Conservation (phyloP, 2,888 invertebrate species). For the Polietes domitor region DNA sequence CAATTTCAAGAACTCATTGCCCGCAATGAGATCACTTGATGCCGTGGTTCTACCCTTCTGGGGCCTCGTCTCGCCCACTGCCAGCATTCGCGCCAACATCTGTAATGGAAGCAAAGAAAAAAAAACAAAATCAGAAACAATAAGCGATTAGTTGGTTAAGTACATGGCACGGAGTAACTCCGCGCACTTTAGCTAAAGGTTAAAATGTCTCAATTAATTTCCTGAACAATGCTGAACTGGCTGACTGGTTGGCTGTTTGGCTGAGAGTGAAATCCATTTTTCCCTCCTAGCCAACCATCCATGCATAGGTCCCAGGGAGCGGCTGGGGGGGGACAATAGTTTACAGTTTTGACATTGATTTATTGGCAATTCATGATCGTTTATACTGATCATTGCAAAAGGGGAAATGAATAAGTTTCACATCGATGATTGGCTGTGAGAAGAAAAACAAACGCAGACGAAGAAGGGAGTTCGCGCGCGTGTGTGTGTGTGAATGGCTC, state of each 20-base stretch:
- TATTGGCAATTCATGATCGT: slow-evolving; percentile 53
- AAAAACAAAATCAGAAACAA: slow-evolving; percentile 5
- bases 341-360: slow-evolving; percentile 52
- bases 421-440: not conserved
- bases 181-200: slow-evolving; percentile 34
- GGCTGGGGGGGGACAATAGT: not conserved
- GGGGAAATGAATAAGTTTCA: not conserved
- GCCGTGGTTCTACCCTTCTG: slow-evolving; percentile 54
- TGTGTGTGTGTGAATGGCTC: not conserved
- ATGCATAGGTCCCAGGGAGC: not conserved
- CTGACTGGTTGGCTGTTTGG: not conserved
- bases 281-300: not conserved
- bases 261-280: not conserved
- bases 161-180: slow-evolving; percentile 8
- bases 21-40: slow-evolving; percentile 78
- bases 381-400: slow-evolving; percentile 6
- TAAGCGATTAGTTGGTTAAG: not conserved
- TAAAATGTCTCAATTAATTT: slow-evolving; percentile 48
- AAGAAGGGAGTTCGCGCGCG: not conserved
- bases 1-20: slow-evolving; percentile 79
- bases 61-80: slow-evolving; percentile 69
- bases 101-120: slow-evolving; percentile 58
- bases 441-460: too few relatives aligned
- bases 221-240: not conserved
- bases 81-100: slow-evolving; percentile 73